Evolutionary conservation across 2,113 vertebrate genomes (phyloP).

Genomic region (Rhea pennata): DNA sequence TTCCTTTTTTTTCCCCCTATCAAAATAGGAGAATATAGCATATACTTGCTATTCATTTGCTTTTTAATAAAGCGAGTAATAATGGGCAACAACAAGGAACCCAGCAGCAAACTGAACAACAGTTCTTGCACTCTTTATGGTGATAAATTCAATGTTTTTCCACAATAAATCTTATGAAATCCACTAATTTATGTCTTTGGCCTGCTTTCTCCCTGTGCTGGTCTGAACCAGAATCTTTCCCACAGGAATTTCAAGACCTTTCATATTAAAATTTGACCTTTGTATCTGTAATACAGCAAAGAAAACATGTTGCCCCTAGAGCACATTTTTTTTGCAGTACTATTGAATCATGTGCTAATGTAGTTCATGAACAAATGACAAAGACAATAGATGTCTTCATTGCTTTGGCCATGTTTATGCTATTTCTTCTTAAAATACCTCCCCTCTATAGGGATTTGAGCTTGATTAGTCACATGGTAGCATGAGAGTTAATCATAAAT

Average conservation of each 20-base stretch:
- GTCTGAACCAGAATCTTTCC: slow-evolving; percentile 27
- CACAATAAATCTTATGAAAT: background rate
- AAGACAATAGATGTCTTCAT: background rate
- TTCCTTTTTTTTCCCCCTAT: background rate
- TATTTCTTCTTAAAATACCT: slow-evolving; percentile 4
- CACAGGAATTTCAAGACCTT: background rate
- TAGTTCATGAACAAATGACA: slow-evolving; percentile 11
- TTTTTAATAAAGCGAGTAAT: background rate
- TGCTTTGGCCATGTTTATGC: background rate
- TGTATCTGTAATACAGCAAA: background rate
- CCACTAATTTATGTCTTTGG: background rate
- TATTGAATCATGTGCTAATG: background rate
- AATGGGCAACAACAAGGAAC: background rate
- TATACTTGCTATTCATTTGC: background rate
- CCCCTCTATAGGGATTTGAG: background rate
- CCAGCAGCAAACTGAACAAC: background rate
- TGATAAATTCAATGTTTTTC: background rate
- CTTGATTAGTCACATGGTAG: background rate
- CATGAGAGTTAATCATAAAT: slow-evolving; percentile 12
- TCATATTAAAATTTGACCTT: slow-evolving; percentile 15
- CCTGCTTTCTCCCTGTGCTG: slow-evolving; percentile 55
- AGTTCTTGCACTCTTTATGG: background rate
- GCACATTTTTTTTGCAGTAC: background rate
- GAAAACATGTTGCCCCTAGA: background rate
- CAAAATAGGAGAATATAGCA: background rate